phyloP scores from a whole-genome alignment of 2,888 invertebrate genomes.

The Patella caerulea region DNA sequence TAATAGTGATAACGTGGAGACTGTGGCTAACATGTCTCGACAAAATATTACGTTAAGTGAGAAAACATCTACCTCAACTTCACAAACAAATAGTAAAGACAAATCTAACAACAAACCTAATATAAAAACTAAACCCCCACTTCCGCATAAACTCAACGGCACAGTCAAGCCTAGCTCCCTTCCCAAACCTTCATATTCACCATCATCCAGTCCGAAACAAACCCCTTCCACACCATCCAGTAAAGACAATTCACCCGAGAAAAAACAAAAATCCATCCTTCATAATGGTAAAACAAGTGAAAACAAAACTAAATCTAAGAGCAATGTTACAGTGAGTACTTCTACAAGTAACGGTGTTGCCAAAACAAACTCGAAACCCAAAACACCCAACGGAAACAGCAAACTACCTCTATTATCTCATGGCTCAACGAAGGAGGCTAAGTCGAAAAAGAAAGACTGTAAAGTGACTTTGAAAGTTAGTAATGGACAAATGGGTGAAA shows the following conservation, averaged over 20 bases:
- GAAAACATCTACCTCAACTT: conserved; percentile 33
- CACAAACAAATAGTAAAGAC: conserved; percentile 15
- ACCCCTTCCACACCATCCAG: conserved; percentile 25
- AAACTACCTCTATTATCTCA: conserved; percentile 16
- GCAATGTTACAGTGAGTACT: conserved; percentile 17
- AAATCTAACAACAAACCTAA: conserved; percentile 24
- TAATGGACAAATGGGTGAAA: conserved; percentile 41
- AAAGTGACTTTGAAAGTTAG: conserved; percentile 41
- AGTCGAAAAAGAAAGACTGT: conserved; percentile 59
- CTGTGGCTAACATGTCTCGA: conserved; percentile 8
- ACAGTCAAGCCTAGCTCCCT: conserved; percentile 25
- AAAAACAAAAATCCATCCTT: conserved; percentile 12
- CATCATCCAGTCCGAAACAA: conserved; percentile 22
- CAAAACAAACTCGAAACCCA: conserved; percentile 12
- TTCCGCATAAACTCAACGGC: conserved; percentile 51
- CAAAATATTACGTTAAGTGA: conserved; percentile 33
- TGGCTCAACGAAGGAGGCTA: conserved; percentile 45
- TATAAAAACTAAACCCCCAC: conserved; percentile 51
- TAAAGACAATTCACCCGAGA: conserved; percentile 11
- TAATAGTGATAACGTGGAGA: conserved; percentile 25
- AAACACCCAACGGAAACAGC: conserved; percentile 11
- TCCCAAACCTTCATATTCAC: conserved; percentile 2
- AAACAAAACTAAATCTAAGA: conserved; percentile 21
- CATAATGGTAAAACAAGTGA: conserved; percentile 1
- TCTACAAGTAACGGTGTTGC: conserved; percentile 26